phyloP scores from a whole-genome alignment of 2,113 vertebrate species.

The Charadrius vociferus region DNA sequence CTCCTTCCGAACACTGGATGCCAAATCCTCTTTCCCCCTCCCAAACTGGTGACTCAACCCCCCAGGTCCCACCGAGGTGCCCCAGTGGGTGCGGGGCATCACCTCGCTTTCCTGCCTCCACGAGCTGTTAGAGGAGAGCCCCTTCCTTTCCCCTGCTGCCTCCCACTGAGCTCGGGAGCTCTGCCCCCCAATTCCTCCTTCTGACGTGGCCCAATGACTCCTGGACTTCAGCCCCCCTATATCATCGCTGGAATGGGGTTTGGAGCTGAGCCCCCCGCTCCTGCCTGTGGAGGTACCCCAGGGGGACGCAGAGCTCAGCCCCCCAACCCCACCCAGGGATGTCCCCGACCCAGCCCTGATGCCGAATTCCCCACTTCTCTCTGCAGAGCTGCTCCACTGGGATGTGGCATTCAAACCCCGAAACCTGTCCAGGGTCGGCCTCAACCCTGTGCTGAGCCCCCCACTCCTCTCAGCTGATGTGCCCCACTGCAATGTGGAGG shows the following conservation, averaged over 20 bases:
- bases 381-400: not conserved
- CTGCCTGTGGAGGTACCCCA: not conserved
- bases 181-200: not conserved
- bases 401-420: rapidly evolving
- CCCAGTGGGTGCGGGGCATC: not conserved
- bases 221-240: not conserved
- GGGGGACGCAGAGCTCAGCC: not conserved
- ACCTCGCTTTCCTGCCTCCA: not conserved
- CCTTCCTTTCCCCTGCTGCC: not conserved
- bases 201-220: not conserved
- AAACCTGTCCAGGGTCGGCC: not conserved
- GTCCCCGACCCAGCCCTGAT: not conserved
- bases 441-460: not conserved
- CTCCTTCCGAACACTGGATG: not conserved
- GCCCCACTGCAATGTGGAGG: not conserved
- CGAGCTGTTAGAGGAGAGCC: not conserved
- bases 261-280: not conserved
- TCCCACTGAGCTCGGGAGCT: not conserved
- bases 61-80: rapidly evolving
- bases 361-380: not conserved
- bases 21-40: not conserved
- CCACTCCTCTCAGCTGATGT: not conserved
- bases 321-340: not conserved
- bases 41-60: not conserved
- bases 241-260: not conserved